Evolutionary conservation across 2,888 invertebrate species (phyloP).

Genomic region (Formica aserva): DNA sequence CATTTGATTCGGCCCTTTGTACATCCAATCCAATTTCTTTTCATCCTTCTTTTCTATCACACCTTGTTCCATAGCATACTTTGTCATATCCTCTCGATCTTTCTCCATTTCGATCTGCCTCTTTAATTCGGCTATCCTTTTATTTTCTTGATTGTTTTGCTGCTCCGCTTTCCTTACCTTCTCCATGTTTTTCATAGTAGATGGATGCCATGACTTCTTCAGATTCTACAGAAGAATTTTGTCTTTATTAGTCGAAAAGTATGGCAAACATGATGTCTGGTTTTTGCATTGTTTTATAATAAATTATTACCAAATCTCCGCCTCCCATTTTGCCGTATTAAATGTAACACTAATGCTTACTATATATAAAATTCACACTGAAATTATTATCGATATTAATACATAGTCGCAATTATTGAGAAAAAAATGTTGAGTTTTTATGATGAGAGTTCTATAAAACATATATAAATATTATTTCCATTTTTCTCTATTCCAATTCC

Average conservation of each 20-base stretch:
- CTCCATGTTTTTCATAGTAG: conserved; percentile 92
- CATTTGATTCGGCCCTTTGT: conserved; percentile 89
- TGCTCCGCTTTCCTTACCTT: conserved; percentile 93
- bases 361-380: neutral
- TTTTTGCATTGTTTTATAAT: neutral
- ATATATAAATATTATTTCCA: neutral
- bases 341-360: neutral
- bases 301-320: conserved; percentile 83
- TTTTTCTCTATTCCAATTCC: neutral
- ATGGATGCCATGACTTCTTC: conserved; percentile 93
- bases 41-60: conserved; percentile 86
- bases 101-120: conserved; percentile 90
- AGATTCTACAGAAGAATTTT: conserved; percentile 87
- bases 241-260: neutral
- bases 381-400: neutral
- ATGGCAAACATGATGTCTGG: neutral
- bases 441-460: neutral
- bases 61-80: conserved; percentile 87
- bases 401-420: neutral
- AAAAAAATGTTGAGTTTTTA: conserved; percentile 7
- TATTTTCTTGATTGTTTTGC: conserved; percentile 90
- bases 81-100: conserved; percentile 89
- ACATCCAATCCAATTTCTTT: conserved; percentile 95
- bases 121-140: conserved; percentile 89
- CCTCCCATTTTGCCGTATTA: conserved; percentile 82